These are phyloP conservation scores for Napeogenes sylphis DNA, from an alignment of 2,888 invertebrate genomes.

Conservation along the genomic window DNA sequence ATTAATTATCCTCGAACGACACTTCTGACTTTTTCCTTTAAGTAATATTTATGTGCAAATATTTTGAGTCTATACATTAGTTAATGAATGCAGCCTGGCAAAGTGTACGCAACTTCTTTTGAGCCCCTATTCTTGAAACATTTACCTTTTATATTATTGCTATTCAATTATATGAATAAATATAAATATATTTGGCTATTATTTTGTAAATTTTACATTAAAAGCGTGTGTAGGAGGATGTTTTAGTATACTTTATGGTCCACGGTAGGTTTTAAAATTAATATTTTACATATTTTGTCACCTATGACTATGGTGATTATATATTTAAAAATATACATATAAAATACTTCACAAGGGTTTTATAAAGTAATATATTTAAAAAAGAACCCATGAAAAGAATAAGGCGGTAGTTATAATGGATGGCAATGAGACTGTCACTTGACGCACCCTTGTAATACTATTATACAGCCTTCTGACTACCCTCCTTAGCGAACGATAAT, in stretches of 20 bases:
- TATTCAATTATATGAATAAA: background rate
- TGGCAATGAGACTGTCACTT: constrained; percentile 62
- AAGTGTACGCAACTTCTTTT: constrained; percentile 56
- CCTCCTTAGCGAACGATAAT: constrained; percentile 47
- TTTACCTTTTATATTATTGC: background rate
- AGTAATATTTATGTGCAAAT: constrained; percentile 73
- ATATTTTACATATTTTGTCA: too few relatives aligned
- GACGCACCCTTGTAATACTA: constrained; percentile 74
- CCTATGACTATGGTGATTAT: too few relatives aligned
- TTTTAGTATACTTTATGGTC: too few relatives aligned
- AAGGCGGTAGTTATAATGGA: constrained; percentile 61
- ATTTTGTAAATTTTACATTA: background rate
- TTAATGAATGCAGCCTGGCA: constrained; percentile 74
- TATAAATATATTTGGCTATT: background rate
- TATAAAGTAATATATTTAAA: background rate
- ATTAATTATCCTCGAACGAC: constrained; percentile 44
- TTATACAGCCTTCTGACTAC: constrained; percentile 55
- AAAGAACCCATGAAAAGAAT: constrained; percentile 42
- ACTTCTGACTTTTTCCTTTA: constrained; percentile 54
- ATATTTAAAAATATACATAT: too few relatives aligned
- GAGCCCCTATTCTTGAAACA: constrained; percentile 48
- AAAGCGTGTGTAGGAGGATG: too few relatives aligned
- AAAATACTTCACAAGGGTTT: background rate
- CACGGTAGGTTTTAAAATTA: too few relatives aligned
- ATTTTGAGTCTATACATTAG: constrained; percentile 76